Percentiles rank a stretch among this genome's conserved stretches.
These are phyloP conservation scores for Ctena decussata DNA, from an alignment of 2,888 invertebrate species.

Conservation along the genomic window DNA sequence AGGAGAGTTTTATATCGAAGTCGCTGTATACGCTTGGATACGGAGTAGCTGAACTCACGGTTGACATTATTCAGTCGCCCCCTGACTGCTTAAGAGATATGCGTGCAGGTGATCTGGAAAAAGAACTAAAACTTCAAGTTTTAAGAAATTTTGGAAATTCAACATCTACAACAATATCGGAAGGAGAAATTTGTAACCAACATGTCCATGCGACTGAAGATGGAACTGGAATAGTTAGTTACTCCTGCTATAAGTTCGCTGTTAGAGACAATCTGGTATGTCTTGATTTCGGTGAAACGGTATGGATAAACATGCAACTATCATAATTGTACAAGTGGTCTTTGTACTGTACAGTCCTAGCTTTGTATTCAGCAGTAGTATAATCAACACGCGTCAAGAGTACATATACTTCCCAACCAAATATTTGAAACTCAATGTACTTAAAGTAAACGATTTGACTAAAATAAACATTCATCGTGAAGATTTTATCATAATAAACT, in stretches of 20 bases:
- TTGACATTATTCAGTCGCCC: conserved; percentile 39
- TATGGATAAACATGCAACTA: conserved; percentile 36
- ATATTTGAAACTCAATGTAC: conserved; percentile 22
- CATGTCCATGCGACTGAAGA: conserved; percentile 3
- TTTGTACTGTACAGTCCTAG: conserved; percentile 42
- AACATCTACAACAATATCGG: neutral
- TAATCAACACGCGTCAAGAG: conserved; percentile 1
- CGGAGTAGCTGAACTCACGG: conserved; percentile 29
- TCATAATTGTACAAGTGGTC: conserved; percentile 33
- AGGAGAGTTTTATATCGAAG: conserved; percentile 53
- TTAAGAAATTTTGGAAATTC: conserved; percentile 39
- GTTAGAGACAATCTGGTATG: conserved; percentile 17
- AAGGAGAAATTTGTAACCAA: conserved; percentile 38
- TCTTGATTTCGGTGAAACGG: conserved; percentile 12
- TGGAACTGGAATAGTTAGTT: neutral
- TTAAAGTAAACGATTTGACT: neutral
- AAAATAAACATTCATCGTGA: neutral
- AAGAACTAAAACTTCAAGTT: conserved; percentile 6
- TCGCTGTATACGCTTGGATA: conserved; percentile 46
- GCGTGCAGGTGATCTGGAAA: conserved; percentile 19
- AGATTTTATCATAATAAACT: conserved; percentile 1
- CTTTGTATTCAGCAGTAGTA: conserved; percentile 21
- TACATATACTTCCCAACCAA: conserved; percentile 23
- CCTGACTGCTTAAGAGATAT: conserved; percentile 29
- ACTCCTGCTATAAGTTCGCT: conserved; percentile 32